A percentile compares a stretch with the other conserved stretches of the same genome.
Evolutionary conservation across 2,113 vertebrate genomes (phyloP).

Genomic region (Riparia riparia): DNA sequence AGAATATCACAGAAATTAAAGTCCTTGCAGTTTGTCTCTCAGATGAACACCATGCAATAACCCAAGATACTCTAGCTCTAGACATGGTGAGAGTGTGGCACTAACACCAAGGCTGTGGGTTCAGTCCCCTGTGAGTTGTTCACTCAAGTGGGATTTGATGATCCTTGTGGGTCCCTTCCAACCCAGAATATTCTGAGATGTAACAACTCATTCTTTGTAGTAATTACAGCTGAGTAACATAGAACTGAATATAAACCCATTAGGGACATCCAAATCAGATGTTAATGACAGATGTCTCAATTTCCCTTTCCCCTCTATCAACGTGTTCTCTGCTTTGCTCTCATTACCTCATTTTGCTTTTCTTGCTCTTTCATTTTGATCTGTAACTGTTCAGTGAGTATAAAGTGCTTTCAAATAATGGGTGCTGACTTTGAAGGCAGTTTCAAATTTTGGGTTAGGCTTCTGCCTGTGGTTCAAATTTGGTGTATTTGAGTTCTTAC

Average conservation of each 20-base stretch:
- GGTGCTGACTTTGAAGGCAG: background rate
- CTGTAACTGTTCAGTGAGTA: background rate
- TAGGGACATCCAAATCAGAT: background rate
- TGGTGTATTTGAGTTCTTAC: background rate
- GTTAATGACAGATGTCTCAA: background rate
- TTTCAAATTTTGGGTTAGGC: background rate
- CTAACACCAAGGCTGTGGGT: background rate
- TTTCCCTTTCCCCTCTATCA: background rate
- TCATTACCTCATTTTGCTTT: background rate
- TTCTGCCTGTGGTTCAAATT: background rate
- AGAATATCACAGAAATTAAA: background rate
- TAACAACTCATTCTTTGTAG: background rate
- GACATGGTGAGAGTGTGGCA: background rate
- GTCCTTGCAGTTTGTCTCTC: background rate
- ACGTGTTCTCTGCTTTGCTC: background rate
- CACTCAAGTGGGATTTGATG: background rate
- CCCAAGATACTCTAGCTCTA: background rate
- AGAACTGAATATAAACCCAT: background rate
- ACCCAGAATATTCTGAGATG: background rate
- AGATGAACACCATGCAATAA: background rate
- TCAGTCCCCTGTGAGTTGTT: background rate
- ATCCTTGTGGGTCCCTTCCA: background rate
- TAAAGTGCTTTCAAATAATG: background rate
- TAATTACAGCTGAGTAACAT: background rate
- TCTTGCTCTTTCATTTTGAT: background rate